Base-by-base conservation (phyloP, 2,113 vertebrate genomes). In the Antigone vipio region DNA sequence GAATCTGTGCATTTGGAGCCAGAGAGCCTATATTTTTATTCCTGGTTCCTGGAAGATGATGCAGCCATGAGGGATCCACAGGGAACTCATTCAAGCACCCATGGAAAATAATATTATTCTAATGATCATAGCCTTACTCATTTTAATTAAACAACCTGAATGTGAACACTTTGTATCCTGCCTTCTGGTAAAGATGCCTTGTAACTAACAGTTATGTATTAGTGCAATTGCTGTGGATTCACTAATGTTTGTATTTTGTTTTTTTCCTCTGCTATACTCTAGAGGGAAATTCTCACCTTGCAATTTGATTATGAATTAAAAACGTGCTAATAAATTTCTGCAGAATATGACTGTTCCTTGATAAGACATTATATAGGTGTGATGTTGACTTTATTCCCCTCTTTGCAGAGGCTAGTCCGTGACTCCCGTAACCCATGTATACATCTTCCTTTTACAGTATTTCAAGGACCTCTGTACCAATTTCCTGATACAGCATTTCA, bases 251-350 rank as follows among this genome's bases (percentile, higher is more conserved):
- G n/a, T 96, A 59, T 79, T 58, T 85, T 67, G 19, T 1, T 62
- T 93, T 20, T 92, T 87, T 26, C 27, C 53, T 92, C 63, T 82
- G 55, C 68, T 94, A 3, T 91, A 92, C 29, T 30, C n/a, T 66
- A 87, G 77, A 91, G 81, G 86, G 75, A 92, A 89, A 81, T 53
- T 79, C 56, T 96, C 45, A 94, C 77, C 59, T 89, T 74, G 66
- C 55, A 92, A 74, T 94, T 87, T 92, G 66, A 88, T 88, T 92
- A 80, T 1, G 0, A 88, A 97, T 97, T 96, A 96, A 97, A 97
- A 82, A 44, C 9, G 38, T 62, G 67, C 89, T 95, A 82, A 92
- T 91, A 55, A 11, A 72, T 84, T 91, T 76, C 77, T 92, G 87
- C 74, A 93, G 62, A 76, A 44, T 78, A 6, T 64, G 91, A 21